These are phyloP conservation scores for Brachypodius melanocephalos DNA, from an alignment of 2,113 vertebrate genomes.

Conservation along the genomic window DNA sequence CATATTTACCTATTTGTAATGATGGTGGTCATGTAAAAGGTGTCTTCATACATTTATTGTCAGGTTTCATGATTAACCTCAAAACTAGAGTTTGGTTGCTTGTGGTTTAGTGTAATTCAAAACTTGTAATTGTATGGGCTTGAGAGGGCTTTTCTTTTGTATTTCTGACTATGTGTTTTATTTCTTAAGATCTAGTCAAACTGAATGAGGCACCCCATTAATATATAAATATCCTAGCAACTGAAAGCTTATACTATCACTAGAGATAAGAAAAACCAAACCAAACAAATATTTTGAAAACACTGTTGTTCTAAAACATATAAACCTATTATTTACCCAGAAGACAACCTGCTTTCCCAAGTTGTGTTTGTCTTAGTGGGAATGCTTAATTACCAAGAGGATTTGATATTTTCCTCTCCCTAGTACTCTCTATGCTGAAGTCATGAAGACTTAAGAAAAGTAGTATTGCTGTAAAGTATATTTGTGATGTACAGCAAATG, in stretches of 20 bases:
- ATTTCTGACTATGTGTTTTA: not conserved
- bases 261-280: not conserved
- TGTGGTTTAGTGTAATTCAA: not conserved
- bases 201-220: not conserved
- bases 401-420: not conserved
- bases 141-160: not conserved
- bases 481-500: not conserved
- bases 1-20: not conserved
- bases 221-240: not conserved
- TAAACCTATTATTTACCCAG: not conserved
- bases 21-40: not conserved
- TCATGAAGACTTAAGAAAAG: not conserved
- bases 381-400: not conserved
- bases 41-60: not conserved
- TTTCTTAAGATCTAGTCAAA: not conserved
- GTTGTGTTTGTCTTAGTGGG: not conserved
- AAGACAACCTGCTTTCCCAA: not conserved
- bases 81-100: not conserved
- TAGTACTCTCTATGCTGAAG: not conserved
- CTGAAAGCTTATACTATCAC: not conserved
- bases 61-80: not conserved
- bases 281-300: not conserved
- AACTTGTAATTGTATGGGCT: not conserved
- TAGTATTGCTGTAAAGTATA: not conserved
- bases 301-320: not conserved